Percentiles rank a stretch among this genome's conserved stretches.
These are phyloP conservation scores for Arenaria interpres DNA, from an alignment of 2,113 vertebrate genomes.

Conservation along the genomic window DNA sequence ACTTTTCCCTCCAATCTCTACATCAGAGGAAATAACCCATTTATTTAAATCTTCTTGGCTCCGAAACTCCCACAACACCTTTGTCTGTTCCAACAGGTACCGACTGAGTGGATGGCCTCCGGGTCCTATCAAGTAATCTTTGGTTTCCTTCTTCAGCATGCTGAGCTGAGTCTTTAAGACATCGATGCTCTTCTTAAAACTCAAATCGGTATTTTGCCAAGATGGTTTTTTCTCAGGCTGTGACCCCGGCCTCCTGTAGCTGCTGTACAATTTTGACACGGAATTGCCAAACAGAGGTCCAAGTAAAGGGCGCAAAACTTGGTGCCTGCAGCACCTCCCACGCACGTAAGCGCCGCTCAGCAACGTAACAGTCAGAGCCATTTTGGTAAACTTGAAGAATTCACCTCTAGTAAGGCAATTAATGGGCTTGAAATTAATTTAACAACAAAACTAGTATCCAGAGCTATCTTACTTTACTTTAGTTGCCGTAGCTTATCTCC, in stretches of 20 bases:
- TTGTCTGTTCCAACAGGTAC: constrained; percentile 85
- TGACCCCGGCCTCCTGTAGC: constrained; percentile 82
- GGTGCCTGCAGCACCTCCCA: constrained; percentile 2
- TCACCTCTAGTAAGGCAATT: neutral
- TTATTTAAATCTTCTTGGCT: constrained; percentile 83
- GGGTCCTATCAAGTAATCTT: constrained; percentile 73
- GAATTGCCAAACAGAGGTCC: constrained; percentile 13
- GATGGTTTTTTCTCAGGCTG: constrained; percentile 60
- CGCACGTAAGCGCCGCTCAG: neutral
- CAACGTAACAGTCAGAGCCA: constrained; percentile 53
- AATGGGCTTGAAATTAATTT: neutral
- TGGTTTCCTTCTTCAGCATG: constrained; percentile 79
- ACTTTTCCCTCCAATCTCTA: constrained; percentile 90
- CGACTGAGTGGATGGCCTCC: constrained; percentile 72
- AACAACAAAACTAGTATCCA: neutral
- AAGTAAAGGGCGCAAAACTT: constrained; percentile 16
- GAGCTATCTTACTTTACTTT: neutral
- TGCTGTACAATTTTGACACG: constrained; percentile 20
- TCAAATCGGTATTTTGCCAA: constrained; percentile 76
- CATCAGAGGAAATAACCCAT: constrained; percentile 89
- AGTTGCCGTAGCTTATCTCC: neutral
- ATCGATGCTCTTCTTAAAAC: constrained; percentile 81
- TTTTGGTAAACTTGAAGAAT: neutral
- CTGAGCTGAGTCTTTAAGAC: constrained; percentile 80
- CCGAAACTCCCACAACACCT: constrained; percentile 89